A percentile compares a stretch with the other conserved stretches of the same genome.
phyloP scores from a whole-genome alignment of 2,113 vertebrate species.

The Callopanchax toddi region DNA sequence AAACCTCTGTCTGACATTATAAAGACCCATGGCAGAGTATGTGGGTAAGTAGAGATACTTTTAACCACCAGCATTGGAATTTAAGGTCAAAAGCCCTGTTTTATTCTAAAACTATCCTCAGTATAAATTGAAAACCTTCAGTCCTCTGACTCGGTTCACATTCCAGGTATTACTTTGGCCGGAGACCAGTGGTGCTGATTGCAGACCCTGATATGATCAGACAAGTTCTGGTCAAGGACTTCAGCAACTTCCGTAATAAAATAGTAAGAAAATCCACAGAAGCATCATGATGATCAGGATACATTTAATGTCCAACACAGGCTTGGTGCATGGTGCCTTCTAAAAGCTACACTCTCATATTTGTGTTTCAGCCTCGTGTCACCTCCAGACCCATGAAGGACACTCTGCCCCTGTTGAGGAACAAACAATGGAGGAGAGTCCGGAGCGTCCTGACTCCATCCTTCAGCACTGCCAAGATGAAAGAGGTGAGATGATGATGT shows the following conservation, averaged over 20 bases:
- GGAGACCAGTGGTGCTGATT: constrained; percentile 62
- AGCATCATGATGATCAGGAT: neutral
- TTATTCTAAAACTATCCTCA: neutral
- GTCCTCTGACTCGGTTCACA: neutral
- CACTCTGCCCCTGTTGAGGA: constrained; percentile 86
- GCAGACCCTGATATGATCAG: constrained; percentile 83
- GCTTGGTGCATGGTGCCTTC: too few relatives aligned
- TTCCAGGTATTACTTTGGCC: constrained; percentile 88
- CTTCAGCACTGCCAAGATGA: too few relatives aligned
- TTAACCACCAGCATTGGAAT: too few relatives aligned
- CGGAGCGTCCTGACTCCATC: too few relatives aligned
- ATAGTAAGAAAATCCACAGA: constrained; percentile 48
- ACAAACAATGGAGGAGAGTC: constrained; percentile 89
- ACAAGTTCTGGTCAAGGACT: constrained; percentile 89
- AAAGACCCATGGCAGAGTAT: constrained; percentile 81
- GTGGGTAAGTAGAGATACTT: constrained; percentile 78
- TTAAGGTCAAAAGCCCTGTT: too few relatives aligned
- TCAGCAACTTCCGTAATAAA: constrained; percentile 91
- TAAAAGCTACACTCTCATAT: too few relatives aligned
- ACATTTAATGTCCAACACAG: neutral
- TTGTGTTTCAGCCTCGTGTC: too few relatives aligned
- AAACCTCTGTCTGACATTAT: constrained; percentile 77
- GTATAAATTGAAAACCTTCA: too few relatives aligned
- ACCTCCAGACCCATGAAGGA: constrained; percentile 85
- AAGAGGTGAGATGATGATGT: constrained; percentile 83